Percentiles rank a stretch among this genome's conserved stretches.
Evolutionary conservation across 2,888 invertebrate species (phyloP).

Genomic region (Caenorhabditis becei): DNA sequence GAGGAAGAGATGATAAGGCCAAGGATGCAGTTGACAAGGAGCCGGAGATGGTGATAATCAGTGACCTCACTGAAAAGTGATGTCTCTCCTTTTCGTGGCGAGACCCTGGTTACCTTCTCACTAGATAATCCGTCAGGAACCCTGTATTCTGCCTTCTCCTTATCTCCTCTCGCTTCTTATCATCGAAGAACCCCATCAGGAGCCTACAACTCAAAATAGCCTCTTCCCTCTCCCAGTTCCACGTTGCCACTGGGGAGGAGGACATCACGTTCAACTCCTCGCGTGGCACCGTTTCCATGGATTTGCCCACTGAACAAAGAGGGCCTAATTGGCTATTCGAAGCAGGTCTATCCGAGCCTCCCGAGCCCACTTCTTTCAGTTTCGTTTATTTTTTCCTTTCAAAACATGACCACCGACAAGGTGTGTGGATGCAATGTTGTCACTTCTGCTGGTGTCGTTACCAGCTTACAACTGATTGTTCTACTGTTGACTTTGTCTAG

Average conservation of each 20-base stretch:
- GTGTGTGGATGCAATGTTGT: slow-evolving; percentile 76
- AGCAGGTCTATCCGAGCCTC: slow-evolving; percentile 18
- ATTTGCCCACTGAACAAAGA: slow-evolving; percentile 23
- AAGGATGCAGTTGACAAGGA: slow-evolving; percentile 70
- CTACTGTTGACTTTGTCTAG: slow-evolving; percentile 67
- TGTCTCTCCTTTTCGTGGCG: neutral
- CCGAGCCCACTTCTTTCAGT: slow-evolving; percentile 22
- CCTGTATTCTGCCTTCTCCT: slow-evolving; percentile 50
- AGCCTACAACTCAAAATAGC: neutral
- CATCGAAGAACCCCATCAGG: slow-evolving; percentile 66
- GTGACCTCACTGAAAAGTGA: slow-evolving; percentile 70
- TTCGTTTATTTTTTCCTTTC: slow-evolving; percentile 19
- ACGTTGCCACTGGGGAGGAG: slow-evolving; percentile 14
- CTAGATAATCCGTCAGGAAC: slow-evolving; percentile 62
- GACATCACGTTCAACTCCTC: slow-evolving; percentile 45
- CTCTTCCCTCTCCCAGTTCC: neutral
- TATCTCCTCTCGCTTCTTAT: slow-evolving; percentile 53
- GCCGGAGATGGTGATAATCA: slow-evolving; percentile 73
- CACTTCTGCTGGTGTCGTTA: slow-evolving; percentile 74
- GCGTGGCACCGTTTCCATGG: slow-evolving; percentile 51
- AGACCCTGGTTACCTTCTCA: slow-evolving; percentile 53
- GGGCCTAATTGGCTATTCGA: slow-evolving; percentile 20
- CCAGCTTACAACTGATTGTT: slow-evolving; percentile 71
- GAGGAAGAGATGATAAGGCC: slow-evolving; percentile 70
- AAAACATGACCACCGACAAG: slow-evolving; percentile 67